Evolutionary conservation across 2,113 vertebrate genomes (phyloP).

Genomic region (Petromus typicus): DNA sequence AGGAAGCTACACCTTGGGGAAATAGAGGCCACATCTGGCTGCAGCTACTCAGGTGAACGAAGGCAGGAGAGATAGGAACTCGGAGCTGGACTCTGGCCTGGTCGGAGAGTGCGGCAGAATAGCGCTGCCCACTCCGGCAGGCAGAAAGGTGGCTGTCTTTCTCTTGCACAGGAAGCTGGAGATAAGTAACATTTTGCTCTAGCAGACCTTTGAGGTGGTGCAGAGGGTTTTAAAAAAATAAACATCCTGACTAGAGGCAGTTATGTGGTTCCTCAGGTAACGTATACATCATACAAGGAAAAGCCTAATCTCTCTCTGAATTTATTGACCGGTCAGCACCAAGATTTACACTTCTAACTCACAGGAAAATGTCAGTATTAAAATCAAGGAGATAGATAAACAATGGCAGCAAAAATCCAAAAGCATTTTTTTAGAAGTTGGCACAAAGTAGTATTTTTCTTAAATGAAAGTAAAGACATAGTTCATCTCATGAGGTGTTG

Average conservation of each 20-base stretch:
- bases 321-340: not conserved
- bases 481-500: not conserved
- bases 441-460: not conserved
- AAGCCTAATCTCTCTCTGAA: not conserved
- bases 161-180: not conserved
- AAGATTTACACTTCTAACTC: slow-evolving; percentile 40
- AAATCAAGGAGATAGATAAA: slow-evolving; percentile 13
- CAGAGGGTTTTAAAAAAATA: slow-evolving; percentile 33
- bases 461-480: not conserved
- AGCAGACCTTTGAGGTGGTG: not conserved
- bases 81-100: not conserved
- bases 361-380: slow-evolving; percentile 12
- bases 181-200: slow-evolving; percentile 25
- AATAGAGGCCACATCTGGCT: rapidly evolving
- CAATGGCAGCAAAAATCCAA: not conserved
- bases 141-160: not conserved
- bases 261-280: slow-evolving; percentile 40
- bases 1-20: not conserved
- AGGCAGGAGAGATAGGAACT: not conserved
- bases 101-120: not conserved
- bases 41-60: not conserved
- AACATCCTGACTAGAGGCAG: not conserved
- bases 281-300: not conserved
- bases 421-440: slow-evolving; percentile 12
- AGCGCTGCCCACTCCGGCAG: not conserved